phyloP scores from a whole-genome alignment of 92 coral and sea anemone species.

The Scolanthus callimorphus region DNA sequence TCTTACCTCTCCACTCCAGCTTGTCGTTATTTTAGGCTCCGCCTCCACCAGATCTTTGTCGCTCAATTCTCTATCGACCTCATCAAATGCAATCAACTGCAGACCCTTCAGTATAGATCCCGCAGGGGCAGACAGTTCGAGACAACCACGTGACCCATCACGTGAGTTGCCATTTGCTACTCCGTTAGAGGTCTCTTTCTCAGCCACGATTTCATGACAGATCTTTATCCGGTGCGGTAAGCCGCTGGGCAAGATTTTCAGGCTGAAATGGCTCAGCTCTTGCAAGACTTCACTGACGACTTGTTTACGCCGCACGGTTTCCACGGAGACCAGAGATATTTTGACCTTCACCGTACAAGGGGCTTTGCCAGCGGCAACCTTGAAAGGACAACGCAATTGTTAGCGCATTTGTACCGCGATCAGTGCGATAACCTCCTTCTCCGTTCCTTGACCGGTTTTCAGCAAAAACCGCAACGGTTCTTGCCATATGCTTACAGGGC shows the following conservation, averaged over 20 bases:
- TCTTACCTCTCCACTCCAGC: slow-evolving; percentile 90
- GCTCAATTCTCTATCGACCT: slow-evolving; percentile 46
- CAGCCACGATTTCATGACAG: slow-evolving; percentile 38
- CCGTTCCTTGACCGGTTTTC: too few species aligned
- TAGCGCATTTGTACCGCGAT: too few species aligned
- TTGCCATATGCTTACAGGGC: too few species aligned
- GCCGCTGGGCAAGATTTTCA: slow-evolving; percentile 76
- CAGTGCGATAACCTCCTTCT: too few species aligned
- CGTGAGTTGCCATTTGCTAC: slow-evolving; percentile 14
- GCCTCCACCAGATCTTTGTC: slow-evolving; percentile 41
- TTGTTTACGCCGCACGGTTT: slow-evolving; percentile 49
- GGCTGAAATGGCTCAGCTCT: slow-evolving; percentile 60
- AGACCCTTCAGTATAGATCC: slow-evolving; percentile 62
- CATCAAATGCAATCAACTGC: slow-evolving; percentile 68
- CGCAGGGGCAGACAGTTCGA: slow-evolving; percentile 77
- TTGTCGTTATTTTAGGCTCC: slow-evolving; percentile 57
- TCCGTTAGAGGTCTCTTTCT: slow-evolving; percentile 24
- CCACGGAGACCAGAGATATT: slow-evolving; percentile 61
- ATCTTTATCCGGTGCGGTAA: slow-evolving; percentile 70
- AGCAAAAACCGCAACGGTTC: too few species aligned
- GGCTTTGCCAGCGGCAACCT: slow-evolving; percentile 50
- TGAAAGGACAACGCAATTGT: too few species aligned
- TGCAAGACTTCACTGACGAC: slow-evolving; percentile 52
- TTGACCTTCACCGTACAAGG: slow-evolving; percentile 62
- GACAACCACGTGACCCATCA: slow-evolving; percentile 44